Evolutionary conservation across 2,113 vertebrate species (phyloP).

Genomic region (Camarhynchus parvulus): DNA sequence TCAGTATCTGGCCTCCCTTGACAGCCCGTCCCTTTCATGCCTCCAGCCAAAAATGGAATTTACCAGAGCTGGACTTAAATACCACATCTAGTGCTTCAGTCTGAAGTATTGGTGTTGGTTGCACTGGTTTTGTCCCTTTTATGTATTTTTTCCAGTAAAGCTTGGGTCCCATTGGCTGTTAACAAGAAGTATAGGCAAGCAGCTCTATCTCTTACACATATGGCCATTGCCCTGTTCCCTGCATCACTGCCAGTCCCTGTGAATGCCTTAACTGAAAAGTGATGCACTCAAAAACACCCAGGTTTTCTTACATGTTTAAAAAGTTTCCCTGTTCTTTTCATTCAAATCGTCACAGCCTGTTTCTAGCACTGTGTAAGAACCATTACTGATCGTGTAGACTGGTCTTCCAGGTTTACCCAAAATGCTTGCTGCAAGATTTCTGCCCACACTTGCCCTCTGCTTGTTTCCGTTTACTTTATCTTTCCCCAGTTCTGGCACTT

Average conservation of each 20-base stretch:
- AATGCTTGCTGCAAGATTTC: background rate
- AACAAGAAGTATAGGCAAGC: background rate
- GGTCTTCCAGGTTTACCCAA: background rate
- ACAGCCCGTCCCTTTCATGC: background rate
- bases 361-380: background rate
- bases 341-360: background rate
- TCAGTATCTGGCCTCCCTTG: background rate
- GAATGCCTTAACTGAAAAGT: background rate
- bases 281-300: background rate
- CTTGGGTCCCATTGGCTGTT: background rate
- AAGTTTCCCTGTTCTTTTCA: background rate
- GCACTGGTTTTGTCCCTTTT: background rate
- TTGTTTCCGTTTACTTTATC: background rate
- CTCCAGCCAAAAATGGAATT: background rate
- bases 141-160: background rate
- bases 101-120: background rate
- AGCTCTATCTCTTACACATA: background rate
- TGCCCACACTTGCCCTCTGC: background rate
- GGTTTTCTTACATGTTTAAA: background rate
- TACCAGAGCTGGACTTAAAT: background rate
- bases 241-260: background rate
- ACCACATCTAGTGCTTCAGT: background rate
- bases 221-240: background rate
- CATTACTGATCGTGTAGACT: background rate
- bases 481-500: background rate